These are phyloP conservation scores for Atherinosoma microstoma DNA, from an alignment of 2,797 vertebrate genomes.

Conservation along the genomic window DNA sequence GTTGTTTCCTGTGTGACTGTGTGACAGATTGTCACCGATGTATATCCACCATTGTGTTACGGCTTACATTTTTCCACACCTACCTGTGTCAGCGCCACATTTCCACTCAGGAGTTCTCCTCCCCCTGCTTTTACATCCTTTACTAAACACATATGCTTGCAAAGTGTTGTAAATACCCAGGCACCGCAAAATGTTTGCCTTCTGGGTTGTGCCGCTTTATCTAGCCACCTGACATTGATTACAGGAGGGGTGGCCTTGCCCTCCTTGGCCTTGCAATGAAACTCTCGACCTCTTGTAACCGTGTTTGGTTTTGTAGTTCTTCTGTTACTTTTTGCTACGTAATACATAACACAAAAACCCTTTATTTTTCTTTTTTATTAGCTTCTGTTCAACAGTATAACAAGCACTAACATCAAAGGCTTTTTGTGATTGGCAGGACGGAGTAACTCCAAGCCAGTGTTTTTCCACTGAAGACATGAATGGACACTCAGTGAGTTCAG, in stretches of 20 bases:
- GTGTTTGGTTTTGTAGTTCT: neutral
- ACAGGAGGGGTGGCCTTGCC: neutral
- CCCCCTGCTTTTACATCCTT: constrained; percentile 4
- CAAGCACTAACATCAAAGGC: constrained; percentile 51
- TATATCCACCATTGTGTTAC: constrained; percentile 6
- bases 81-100: constrained; percentile 2
- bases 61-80: constrained; percentile 29
- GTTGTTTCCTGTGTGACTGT: neutral
- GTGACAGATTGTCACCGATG: constrained; percentile 12
- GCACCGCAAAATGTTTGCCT: constrained; percentile 52
- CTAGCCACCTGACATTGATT: constrained; percentile 29
- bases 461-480: constrained; percentile 77
- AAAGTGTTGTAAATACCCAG: constrained; percentile 28
- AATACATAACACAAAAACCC: neutral
- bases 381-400: constrained; percentile 14
- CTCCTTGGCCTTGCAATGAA: constrained; percentile 3
- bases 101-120: constrained; percentile 19
- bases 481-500: constrained; percentile 81
- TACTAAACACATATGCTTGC: constrained; percentile 16
- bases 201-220: constrained; percentile 41
- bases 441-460: constrained; percentile 62
- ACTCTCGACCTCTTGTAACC: neutral
- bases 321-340: neutral
- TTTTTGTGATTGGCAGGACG: constrained; percentile 79
- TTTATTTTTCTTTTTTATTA: neutral